These are phyloP conservation scores for Aurelia aurita DNA, from an alignment of 30 jellyfish, hydroid and myxozoan species.

Conservation along the genomic window DNA sequence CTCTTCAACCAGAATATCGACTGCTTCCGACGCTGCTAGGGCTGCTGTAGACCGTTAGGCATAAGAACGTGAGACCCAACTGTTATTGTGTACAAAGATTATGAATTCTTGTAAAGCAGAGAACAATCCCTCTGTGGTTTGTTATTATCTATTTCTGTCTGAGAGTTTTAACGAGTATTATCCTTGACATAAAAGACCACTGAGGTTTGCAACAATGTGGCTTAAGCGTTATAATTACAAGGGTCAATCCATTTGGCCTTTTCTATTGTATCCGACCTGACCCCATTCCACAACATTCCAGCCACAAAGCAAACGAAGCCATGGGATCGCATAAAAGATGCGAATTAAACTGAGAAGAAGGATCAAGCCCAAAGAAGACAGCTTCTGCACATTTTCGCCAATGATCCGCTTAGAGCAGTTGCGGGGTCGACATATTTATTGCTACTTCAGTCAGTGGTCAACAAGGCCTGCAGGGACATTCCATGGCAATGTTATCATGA, in stretches of 20 bases:
- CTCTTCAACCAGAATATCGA: neutral
- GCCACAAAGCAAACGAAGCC: slow-evolving; percentile 69
- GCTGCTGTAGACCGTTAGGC: neutral
- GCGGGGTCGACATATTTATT: too few species aligned
- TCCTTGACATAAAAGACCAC: slow-evolving; percentile 69
- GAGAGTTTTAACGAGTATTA: slow-evolving; percentile 76
- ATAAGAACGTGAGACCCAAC: neutral
- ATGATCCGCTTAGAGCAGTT: too few species aligned
- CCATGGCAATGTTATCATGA: too few species aligned
- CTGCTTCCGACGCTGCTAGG: slow-evolving; percentile 3
- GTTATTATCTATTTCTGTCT: slow-evolving; percentile 79
- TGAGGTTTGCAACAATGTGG: slow-evolving; percentile 74
- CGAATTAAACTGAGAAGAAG: slow-evolving; percentile 8
- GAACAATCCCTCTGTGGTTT: slow-evolving; percentile 75
- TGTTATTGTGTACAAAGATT: slow-evolving; percentile 34
- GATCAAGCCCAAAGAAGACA: too few species aligned
- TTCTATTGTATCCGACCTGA: slow-evolving; percentile 56
- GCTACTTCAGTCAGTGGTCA: too few species aligned
- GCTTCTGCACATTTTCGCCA: too few species aligned
- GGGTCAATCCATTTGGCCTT: slow-evolving; percentile 86
- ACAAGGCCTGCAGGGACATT: too few species aligned
- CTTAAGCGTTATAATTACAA: slow-evolving; percentile 67
- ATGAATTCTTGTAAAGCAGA: slow-evolving; percentile 41
- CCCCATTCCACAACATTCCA: slow-evolving; percentile 62
- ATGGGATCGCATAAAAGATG: slow-evolving; percentile 33